Evolutionary conservation across 2,888 invertebrate genomes (phyloP), one percentile per base, ranked within the genome.

Genomic region (Spodoptera picta): DNA sequence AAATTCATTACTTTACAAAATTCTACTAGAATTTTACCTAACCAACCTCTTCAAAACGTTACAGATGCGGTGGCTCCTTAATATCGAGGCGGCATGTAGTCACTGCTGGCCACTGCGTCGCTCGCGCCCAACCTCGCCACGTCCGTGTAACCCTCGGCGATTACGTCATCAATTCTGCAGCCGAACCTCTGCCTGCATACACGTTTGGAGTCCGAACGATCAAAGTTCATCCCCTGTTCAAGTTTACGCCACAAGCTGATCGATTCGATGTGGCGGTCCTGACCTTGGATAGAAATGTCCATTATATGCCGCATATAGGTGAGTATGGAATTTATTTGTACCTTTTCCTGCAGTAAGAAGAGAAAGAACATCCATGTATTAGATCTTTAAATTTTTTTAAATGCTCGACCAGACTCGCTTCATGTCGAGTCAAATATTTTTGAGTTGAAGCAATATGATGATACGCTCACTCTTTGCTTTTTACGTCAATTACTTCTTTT

Each of bases 101-200:
- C 60, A 98, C 98, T 3, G 98, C 98, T 4, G 98, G 98, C 0
- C 98, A 98, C 89, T 99, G 98, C 89, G 98, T 98, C 31, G 98
- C 98, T 55, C 96, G 98, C 80, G 98, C 98, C 51, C 97, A 97
- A 67, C 98, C 98, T 0, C 96, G 98, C 58, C 98, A 98, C 92
- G 98, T 98, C 9, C 97, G 98, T 80, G 98, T 98, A 57, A 98
- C 98, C 0, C 95, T 98, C 0, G 98, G 98, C 2, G 98, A 98
- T 90, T 98, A 98, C 93, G 98, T 98, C 80, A 98, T 98, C 85
- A 98, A 98, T 91, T 98, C 98, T 0, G 98, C 98, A 0, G 97
- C 98, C 4, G 98, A 98, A 87, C 97, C 98, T 0, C 92, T 98
- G 60, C 98, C 98, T 0, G 98, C 98, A 0, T 98, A 98, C 84